Evolutionary conservation across 1,140 invertebrate genomes (phyloP), one percentile per base, ranked within the genome.

Genomic region (Samia ricini): DNA sequence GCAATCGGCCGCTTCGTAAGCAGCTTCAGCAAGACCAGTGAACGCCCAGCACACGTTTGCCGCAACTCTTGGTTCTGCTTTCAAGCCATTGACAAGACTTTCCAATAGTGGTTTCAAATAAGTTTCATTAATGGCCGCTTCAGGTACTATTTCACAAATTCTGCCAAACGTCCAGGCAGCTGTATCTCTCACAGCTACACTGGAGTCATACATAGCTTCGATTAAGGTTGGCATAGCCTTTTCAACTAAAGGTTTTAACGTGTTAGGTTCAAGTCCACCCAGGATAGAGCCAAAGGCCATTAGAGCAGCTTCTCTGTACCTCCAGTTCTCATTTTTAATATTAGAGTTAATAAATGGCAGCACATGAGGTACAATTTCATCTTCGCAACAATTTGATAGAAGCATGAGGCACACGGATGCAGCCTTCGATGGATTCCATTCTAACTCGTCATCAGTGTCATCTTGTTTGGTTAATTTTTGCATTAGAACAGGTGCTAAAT

Each of bases 1-100:
- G 58, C 88, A 81, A 70, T 94, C 93, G 0, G 94, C 95, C 6
- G 93, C 91, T 76, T 99, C 98, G 82, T 98, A 99, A 20, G 98
- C 97, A 6, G 98, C 98, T 90, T 99, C 98, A 0, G 98, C 98
- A n/a, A 99, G 91, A 59, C 97, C 98, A 50, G 97, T 98, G 72
- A 99, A 98, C 0, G 99, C 98, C 99, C 99, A 99, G 81, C 99
- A 99, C n/a, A 99, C 97, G 91, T 99, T 99, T 0, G 98, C 95
- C 15, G 99, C 98, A 0, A 99, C 99, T 26, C 98, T 92, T 0
- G 99, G 98, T 84, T 99, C 98, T 20, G 97, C 95, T 71, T 95
- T 95, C 10, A 99, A 87, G 10, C 97, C 97, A 74, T 95, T 95
- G 0, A 99, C 94, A 21, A 99, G 92, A 68, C 97, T 96, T 82